Conservation (phyloP, 2,113 vertebrate genomes). For the Pristiophorus japonicus region DNA sequence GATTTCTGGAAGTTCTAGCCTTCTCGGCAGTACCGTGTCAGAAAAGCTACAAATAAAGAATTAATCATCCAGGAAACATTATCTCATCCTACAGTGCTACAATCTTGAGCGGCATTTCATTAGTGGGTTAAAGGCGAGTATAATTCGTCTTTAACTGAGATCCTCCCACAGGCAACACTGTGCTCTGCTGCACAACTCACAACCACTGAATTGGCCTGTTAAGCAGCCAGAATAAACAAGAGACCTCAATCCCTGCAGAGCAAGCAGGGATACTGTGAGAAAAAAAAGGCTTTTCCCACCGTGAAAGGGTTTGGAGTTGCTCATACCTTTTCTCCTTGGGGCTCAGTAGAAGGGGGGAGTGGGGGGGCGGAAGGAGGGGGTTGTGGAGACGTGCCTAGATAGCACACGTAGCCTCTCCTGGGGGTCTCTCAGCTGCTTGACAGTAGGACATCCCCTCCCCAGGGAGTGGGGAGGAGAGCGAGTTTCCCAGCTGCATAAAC, state of each 20-base stretch:
- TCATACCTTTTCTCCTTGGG: neutral
- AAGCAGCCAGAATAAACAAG: slow-evolving; percentile 20
- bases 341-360: neutral
- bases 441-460: neutral
- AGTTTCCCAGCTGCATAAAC: neutral
- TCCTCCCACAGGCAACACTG: neutral
- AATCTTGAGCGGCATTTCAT: neutral
- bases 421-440: neutral
- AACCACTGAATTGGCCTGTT: neutral
- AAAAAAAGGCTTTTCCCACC: slow-evolving; percentile 2
- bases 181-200: neutral
- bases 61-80: slow-evolving; percentile 19
- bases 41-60: neutral
- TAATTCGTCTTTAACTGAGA: neutral
- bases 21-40: neutral
- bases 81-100: neutral
- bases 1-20: neutral
- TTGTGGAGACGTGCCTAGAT: neutral
- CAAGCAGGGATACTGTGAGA: neutral
- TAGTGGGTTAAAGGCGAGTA: neutral
- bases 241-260: neutral
- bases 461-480: neutral
- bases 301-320: too few relatives aligned
- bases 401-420: neutral
- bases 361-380: neutral